Evolutionary conservation across 1,140 invertebrate species (phyloP).

Genomic region (Radopholus similis): DNA sequence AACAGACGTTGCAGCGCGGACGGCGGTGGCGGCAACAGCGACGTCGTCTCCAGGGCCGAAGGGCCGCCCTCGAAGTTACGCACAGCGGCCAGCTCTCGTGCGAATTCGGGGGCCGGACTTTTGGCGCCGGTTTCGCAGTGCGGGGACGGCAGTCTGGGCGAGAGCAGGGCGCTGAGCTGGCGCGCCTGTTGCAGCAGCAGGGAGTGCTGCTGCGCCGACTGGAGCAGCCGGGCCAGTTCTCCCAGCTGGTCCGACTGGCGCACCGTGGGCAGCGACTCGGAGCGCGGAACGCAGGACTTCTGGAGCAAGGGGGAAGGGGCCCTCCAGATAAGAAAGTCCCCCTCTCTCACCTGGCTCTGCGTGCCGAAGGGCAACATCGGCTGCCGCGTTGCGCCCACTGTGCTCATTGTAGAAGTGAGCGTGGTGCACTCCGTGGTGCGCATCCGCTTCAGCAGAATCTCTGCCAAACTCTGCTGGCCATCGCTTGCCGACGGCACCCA

Average conservation of each 20-base stretch:
- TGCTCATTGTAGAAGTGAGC: not conserved
- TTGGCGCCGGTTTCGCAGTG: not conserved
- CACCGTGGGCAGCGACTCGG: slow-evolving; percentile 34
- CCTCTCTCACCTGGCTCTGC: not conserved
- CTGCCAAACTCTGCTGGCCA: not conserved
- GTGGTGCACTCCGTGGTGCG: not conserved
- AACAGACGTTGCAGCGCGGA: slow-evolving; percentile 9
- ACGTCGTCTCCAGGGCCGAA: slow-evolving; percentile 10
- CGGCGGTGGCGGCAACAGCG: slow-evolving; percentile 13
- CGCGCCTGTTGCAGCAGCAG: slow-evolving; percentile 38
- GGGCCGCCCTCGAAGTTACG: no score
- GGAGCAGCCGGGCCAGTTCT: not conserved
- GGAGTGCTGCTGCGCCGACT: slow-evolving; percentile 19
- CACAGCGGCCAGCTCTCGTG: slow-evolving; percentile 11
- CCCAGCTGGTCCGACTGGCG: not conserved
- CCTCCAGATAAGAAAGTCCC: not conserved
- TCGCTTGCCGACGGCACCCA: no score
- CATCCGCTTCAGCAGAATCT: not conserved
- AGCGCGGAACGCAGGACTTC: slow-evolving; percentile 37
- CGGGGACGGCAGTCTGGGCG: slow-evolving; percentile 18
- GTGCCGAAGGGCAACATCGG: not conserved
- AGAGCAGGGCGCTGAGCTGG: slow-evolving; percentile 25
- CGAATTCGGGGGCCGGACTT: not conserved
- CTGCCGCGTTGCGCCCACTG: not conserved
- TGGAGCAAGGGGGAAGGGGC: not conserved